Conservation (phyloP, 2,797 vertebrate species). For the Enteromius anoplus region DNA sequence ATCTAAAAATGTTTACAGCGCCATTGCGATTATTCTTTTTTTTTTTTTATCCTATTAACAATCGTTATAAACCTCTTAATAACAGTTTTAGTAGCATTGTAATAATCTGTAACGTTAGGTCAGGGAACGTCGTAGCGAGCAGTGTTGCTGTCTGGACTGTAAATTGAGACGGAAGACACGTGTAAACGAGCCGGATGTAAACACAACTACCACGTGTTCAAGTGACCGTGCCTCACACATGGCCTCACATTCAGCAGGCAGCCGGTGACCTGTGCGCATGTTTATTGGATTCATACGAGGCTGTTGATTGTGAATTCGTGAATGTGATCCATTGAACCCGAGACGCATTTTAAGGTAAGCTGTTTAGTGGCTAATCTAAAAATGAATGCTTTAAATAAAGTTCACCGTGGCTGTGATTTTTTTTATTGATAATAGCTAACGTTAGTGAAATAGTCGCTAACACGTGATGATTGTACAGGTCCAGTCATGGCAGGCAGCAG, state of each 20-base stretch:
- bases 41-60: not conserved
- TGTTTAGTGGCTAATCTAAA: not conserved
- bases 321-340: not conserved
- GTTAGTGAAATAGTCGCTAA: not conserved
- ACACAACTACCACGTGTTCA: conserved; percentile 29
- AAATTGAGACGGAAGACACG: conserved; percentile 22
- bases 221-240: not conserved
- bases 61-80: not conserved
- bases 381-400: not conserved
- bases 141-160: conserved; percentile 10
- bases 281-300: not conserved
- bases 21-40: not conserved
- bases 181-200: conserved; percentile 38
- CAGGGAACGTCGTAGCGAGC: not conserved
- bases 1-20: not conserved
- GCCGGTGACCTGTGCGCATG: not conserved
- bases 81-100: not conserved
- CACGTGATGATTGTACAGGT: not conserved
- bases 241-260: not conserved
- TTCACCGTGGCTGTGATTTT: not conserved
- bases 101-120: not conserved
- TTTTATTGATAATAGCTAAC: not conserved
- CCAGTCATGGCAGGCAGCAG: conserved; percentile 58
- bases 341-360: not conserved
- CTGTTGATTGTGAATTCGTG: not conserved